Base-by-base conservation (phyloP, 2,888 invertebrate species). In the Drosophila flavopinicola region DNA sequence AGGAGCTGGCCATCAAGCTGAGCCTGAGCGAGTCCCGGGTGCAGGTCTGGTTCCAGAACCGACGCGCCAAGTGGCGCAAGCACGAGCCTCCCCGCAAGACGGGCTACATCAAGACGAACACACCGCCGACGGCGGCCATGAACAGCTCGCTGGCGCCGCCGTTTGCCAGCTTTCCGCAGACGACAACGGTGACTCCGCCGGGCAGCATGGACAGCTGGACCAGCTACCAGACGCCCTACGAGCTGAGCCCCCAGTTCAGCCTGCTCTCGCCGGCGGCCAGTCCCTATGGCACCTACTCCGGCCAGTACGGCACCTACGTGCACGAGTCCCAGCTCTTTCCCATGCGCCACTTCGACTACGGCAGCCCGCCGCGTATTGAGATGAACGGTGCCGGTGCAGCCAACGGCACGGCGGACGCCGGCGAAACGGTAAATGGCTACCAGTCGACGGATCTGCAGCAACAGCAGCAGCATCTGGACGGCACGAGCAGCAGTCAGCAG, bases 31-130 rank as follows among this genome's bases (percentile, higher is more conserved):
- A 98, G 80, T 94, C 94, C 0, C 91, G 94, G 5, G 94, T 94
- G 0, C 94, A 94, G 88, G 91, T 91, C 11, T 91, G 91, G 91
- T 91, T 91, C 61, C 91, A 91, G 70, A 98, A 98, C 90, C 93
- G 98, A 67, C 93, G 98, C 68, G 98, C 98, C 10, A 98, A 98
- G 90, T 98, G 98, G 98, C 94, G 98, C 42, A 98, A 98, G 90
- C 94, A 97, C 30, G 98, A 98, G 89, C 98, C 98, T 0, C 97
- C 98, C 0, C 93, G 98, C 30, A 98, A 98, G 91, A 96, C 96
- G 0, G 96, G 95, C 29, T 94, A 94, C 92, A 93, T 95, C 85
- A 94, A 94, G 56, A 94, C 94, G 2, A 94, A 93, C 82, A 94
- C 94, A 0, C 94, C 94, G 77, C 94, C 95, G 1, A 94, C 93